Evolutionary conservation across 30 jellyfish, hydroid and myxozoan species (phyloP), one percentile per base, ranked within the genome.

Genomic region (Cassiopea xamachana): DNA sequence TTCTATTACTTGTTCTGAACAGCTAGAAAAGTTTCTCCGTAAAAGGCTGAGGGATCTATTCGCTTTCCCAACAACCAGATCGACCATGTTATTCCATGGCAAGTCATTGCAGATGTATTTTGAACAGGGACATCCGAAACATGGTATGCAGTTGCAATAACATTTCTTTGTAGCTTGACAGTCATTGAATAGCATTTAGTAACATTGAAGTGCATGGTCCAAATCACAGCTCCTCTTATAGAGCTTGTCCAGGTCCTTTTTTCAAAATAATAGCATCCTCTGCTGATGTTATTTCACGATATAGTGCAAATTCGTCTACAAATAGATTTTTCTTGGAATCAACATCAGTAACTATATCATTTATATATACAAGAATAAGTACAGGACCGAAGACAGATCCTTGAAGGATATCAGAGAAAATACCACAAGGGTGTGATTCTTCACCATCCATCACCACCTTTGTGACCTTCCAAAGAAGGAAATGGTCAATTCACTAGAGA

Each of bases 371-470:
- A 17, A 74, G 82, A 72, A 85, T 73, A 55, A 74, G 93, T 1
- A 73, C 71, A 15, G 93, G 88, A 60, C 93, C 93, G n/a, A 87
- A 78, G 68, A 77, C 94, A 46, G 89, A 87, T 27, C 84, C 94
- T 69, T 87, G 94, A 76, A 89, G 94, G 47, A 87, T 73, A 60
- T 89, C 89, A 7, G 94, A 87, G 15, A 69, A 44, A 77, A 87
- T 89, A 77, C 69, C 58, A 61, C 89, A 61, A 10, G 83, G 12
- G 60, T 46, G 16, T 50, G 94, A 76, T 87, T 87, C 89, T 76
- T 77, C 83, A 50, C 89, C 94, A 44, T 69, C 89, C 83, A 77
- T 68, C 70, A 77, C 89, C 16, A 87, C 94, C 62, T 75, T 87
- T 64, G 76, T 89, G 68, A 89, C 19, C 69, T 89, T 68, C 2